Conservation (phyloP, 2,113 vertebrate species). For the Drymodes brunneopygia region DNA sequence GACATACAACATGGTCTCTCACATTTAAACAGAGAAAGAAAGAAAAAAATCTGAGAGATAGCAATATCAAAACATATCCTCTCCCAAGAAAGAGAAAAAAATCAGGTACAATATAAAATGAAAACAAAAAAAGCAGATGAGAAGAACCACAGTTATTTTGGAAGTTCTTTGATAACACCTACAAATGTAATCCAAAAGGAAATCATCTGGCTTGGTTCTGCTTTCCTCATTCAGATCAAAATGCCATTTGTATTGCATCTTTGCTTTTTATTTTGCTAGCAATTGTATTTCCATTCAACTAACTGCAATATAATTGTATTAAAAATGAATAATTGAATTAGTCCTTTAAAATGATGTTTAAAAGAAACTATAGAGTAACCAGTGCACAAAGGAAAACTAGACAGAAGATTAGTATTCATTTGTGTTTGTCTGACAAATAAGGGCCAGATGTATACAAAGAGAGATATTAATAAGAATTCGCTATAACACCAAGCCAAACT, state of each 20-base stretch:
- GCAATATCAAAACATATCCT: slow-evolving; percentile 52
- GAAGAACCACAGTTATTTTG: neutral
- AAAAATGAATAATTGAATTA: neutral
- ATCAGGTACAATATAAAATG: neutral
- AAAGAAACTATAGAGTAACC: neutral
- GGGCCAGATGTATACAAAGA: neutral
- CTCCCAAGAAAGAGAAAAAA: slow-evolving; percentile 28
- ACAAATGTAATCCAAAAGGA: neutral
- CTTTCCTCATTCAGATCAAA: neutral
- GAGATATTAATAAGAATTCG: neutral
- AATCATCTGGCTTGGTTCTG: neutral
- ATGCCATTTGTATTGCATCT: neutral
- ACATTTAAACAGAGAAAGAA: slow-evolving; percentile 56
- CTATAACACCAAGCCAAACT: neutral
- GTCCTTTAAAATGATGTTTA: neutral
- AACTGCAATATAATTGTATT: neutral
- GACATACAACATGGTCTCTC: slow-evolving; percentile 66
- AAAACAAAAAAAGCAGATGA: slow-evolving; percentile 1
- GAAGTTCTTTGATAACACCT: neutral
- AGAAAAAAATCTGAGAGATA: neutral
- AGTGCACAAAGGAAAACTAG: neutral
- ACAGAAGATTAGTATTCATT: neutral
- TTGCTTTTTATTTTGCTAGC: neutral
- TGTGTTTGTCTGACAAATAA: neutral
- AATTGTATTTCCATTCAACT: neutral